Conservation (phyloP, 2,888 invertebrate species). For the Microchrysa polita region DNA sequence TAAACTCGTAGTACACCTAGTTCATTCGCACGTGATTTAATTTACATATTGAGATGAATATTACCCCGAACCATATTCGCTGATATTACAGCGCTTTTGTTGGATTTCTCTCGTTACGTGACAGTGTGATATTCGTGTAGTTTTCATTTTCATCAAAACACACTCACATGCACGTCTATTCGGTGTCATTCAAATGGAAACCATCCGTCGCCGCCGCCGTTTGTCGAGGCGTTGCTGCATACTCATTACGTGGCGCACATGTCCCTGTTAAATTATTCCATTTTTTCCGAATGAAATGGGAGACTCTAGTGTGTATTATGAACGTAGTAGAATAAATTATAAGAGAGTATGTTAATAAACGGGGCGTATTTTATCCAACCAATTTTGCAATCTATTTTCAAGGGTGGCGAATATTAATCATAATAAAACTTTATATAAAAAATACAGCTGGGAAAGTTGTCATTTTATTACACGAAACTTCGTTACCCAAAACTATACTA, state of each 20-base stretch:
- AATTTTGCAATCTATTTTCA: too few species aligned
- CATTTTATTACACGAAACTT: too few species aligned
- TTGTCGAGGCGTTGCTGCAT: not conserved
- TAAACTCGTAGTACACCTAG: not conserved
- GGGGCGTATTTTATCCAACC: too few species aligned
- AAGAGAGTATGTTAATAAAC: too few species aligned
- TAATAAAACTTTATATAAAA: too few species aligned
- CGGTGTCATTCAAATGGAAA: not conserved
- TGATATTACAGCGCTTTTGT: slow-evolving; percentile 15
- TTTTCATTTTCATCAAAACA: not conserved
- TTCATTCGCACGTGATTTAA: slow-evolving; percentile 42
- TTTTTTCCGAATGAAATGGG: not conserved
- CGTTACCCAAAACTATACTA: too few species aligned
- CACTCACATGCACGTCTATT: slow-evolving; percentile 9
- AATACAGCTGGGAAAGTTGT: too few species aligned
- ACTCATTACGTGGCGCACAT: slow-evolving; percentile 2
- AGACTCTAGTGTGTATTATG: too few species aligned
- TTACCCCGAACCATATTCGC: not conserved
- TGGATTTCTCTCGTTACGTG: not conserved
- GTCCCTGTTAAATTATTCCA: slow-evolving; percentile 22
- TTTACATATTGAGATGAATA: slow-evolving; percentile 40
- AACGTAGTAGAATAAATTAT: too few species aligned
- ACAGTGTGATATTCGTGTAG: not conserved
- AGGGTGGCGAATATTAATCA: too few species aligned
- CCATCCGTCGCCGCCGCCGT: not conserved